phyloP scores from a whole-genome alignment of 1,140 invertebrate species.

The Piezodorus guildinii region DNA sequence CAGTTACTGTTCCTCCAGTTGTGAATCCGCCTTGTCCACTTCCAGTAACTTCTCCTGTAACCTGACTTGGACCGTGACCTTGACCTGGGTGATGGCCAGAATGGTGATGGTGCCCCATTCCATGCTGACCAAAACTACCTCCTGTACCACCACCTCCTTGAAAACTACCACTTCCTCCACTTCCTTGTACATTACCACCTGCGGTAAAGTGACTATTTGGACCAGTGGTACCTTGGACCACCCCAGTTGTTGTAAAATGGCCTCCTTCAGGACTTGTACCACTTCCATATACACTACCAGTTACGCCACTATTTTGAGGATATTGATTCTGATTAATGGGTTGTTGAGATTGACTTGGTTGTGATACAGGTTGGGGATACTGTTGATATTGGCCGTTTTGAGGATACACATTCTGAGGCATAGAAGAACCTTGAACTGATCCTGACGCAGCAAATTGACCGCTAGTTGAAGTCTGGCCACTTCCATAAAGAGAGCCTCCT shows the following conservation, averaged over 20 bases:
- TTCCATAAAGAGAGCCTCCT: background rate
- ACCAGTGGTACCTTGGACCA: conserved; percentile 6
- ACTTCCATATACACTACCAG: background rate
- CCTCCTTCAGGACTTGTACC: background rate
- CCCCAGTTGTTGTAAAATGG: conserved; percentile 9
- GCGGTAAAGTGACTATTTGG: conserved; percentile 6
- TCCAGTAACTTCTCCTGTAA: background rate
- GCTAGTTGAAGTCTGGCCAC: background rate
- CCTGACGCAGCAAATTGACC: conserved; percentile 17
- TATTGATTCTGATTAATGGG: background rate
- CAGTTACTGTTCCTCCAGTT: conserved; percentile 4
- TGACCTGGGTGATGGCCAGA: no score
- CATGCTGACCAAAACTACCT: conserved; percentile 1
- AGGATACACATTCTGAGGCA: background rate
- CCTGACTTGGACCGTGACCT: background rate
- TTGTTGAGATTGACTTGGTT: no score
- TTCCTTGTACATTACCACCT: conserved; percentile 19
- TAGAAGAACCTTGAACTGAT: conserved; percentile 9
- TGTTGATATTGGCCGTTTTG: no score
- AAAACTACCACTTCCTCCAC: conserved; percentile 4
- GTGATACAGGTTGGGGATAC: no score
- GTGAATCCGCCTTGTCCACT: conserved; percentile 8
- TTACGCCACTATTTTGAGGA: background rate
- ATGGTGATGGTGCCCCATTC: background rate
- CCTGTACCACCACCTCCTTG: conserved; percentile 16